These are phyloP conservation scores for Nematolebias whitei DNA, from an alignment of 2,113 vertebrate genomes.

Conservation along the genomic window DNA sequence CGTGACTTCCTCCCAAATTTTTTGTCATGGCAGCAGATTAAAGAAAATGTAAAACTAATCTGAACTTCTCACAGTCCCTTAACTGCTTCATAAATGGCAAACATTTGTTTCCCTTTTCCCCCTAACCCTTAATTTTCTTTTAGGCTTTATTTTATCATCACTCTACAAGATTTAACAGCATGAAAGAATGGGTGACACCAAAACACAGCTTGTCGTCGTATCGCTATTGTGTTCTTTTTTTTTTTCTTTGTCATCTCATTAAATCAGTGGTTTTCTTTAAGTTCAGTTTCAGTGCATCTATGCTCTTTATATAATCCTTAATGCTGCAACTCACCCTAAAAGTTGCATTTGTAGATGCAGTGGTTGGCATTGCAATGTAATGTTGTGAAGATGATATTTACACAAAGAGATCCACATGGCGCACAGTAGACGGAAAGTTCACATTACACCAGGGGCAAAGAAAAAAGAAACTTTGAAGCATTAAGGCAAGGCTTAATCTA, in stretches of 20 bases:
- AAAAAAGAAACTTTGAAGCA: neutral
- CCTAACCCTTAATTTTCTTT: conserved; percentile 15
- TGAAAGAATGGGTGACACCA: conserved; percentile 46
- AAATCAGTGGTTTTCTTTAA: conserved; percentile 26
- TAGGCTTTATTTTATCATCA: too few relatives aligned
- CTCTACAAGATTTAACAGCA: too few relatives aligned
- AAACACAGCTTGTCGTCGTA: conserved; percentile 30
- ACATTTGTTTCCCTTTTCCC: conserved; percentile 6
- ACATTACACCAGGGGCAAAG: neutral
- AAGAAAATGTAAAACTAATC: conserved; percentile 52
- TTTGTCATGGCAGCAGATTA: conserved; percentile 54
- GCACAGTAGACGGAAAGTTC: neutral
- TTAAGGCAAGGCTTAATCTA: neutral
- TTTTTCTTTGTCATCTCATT: conserved; percentile 21
- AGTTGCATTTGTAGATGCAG: neutral
- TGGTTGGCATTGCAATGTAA: neutral
- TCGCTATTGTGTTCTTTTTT: conserved; percentile 24
- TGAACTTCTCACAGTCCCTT: conserved; percentile 57
- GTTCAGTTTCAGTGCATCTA: conserved; percentile 32
- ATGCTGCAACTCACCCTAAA: conserved; percentile 5
- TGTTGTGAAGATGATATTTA: conserved; percentile 5
- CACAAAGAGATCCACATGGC: neutral
- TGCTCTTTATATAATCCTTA: conserved; percentile 14
- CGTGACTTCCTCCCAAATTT: conserved; percentile 13
- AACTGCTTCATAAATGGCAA: conserved; percentile 37